Base-by-base conservation (phyloP, 2,888 invertebrate genomes). In the Acanthacorydalis orientalis region DNA sequence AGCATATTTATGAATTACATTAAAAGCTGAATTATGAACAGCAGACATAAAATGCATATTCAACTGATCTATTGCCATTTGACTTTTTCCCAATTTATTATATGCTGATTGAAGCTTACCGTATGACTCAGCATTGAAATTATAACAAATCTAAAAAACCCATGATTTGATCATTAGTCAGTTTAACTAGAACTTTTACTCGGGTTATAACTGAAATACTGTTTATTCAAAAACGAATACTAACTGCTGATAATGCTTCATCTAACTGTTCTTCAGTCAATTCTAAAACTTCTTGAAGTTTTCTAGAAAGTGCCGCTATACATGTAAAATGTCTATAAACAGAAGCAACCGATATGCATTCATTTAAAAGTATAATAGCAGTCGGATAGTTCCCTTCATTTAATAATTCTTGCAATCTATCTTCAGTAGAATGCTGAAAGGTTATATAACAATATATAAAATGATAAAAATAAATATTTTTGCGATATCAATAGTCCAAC, bases 21-120 rank as follows among this genome's bases (percentile, higher is more conserved):
- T 69, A 51, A 73, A 75, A 0, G 89, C 81, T 0, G 81, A 77
- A 51, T 83, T 84, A 54, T 88, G 93, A 12, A 96, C 87, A 0
- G 91, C 87, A 38, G 90, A 90, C 1, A 91, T 86, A 58, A 90
- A 93, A 62, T 95, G 92, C 78, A 96, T 92, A 55, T 91, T 89
- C 9, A 96, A 65, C 62, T 93, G 92, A 63, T 96, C 95, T 40
- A 65, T 64, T 0, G 92, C 90, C 2, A 84, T 81, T 65, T 92
- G 82, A 0, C 87, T 88, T 65, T 96, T 96, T 1, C 91, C 92
- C 4, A 97, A 66, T 16, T 95, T 69, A 37, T 78, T 76, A 60
- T 93, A 97, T 0, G 96, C 96, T 54, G 78, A 79, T 59, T 90
- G 86, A 1, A 96, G 68, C 55, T 89, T 84, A 9, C 77, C 73